Percentiles rank a stretch among this genome's conserved stretches.
Conservation (phyloP, 1,140 invertebrate species). For the Atopsyche davidsoni region DNA sequence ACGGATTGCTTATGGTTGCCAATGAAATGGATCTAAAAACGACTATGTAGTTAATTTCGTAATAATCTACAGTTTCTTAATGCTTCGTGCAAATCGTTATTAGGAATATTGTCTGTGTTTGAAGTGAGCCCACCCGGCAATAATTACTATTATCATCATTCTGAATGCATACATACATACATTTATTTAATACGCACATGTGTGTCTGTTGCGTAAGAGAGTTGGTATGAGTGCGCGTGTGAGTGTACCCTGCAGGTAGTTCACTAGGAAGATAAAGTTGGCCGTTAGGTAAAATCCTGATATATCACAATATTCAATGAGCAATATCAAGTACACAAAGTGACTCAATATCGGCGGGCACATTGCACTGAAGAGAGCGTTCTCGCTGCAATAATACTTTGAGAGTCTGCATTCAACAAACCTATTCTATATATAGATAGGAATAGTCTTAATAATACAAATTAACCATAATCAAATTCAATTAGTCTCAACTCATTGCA, state of each 20-base stretch:
- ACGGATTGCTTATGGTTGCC: slow-evolving; percentile 4
- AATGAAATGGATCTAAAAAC: not conserved
- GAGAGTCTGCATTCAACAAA: too few species aligned
- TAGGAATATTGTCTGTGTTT: slow-evolving; percentile 22
- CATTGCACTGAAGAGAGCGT: too few species aligned
- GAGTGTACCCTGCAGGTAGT: too few species aligned
- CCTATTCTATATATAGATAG: too few species aligned
- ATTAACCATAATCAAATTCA: too few species aligned
- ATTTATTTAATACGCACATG: not conserved
- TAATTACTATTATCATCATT: not conserved
- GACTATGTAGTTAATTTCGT: slow-evolving; percentile 4
- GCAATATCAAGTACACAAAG: too few species aligned
- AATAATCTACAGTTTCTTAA: not conserved
- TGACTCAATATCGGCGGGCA: too few species aligned
- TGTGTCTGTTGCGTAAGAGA: not conserved
- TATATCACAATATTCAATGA: slow-evolving; percentile 6
- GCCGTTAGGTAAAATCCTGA: not conserved
- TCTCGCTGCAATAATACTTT: too few species aligned
- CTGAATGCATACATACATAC: slow-evolving; percentile 6
- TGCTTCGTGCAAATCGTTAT: slow-evolving; percentile 13
- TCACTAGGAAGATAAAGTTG: too few species aligned
- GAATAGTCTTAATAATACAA: too few species aligned
- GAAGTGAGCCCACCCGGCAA: slow-evolving; percentile 9
- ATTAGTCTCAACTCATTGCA: too few species aligned
- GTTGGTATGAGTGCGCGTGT: not conserved